Base-by-base conservation (phyloP, 2,888 invertebrate species). In the Tigriopus californicus region DNA sequence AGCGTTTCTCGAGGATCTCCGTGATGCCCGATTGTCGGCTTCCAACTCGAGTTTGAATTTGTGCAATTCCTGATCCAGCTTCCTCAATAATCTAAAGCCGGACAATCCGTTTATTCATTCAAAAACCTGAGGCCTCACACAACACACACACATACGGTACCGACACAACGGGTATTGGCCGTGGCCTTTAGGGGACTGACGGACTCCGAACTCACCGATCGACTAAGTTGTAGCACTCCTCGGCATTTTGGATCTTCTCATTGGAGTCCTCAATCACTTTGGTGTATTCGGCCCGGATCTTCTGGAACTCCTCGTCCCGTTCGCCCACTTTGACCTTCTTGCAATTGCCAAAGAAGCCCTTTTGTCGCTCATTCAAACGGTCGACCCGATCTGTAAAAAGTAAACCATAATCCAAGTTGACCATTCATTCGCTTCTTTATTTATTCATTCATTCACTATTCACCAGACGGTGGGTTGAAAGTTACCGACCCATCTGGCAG, bases 1-100 rank as follows among this genome's bases (percentile, higher is more conserved):
- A 92, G 48, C 92, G 75, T 72, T 91, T 90, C 73, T 97, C 95
- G 63, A 97, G 72, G 54, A 89, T 77, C 73, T 95, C 95, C 1
- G 97, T 97, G 59, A 95, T 92, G 2, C 97, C 97, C 94, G 89
- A 75, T 95, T 91, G 72, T 98, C 98, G 1, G 97, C 97, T 73
- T 98, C 98, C 61, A 98, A 73, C 73, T 98, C 98, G 79, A 94
- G 89, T 74, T 97, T 97, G 72, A 98, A 98, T 71, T 98, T 97
- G 66, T 89, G 85, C 57, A 95, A 73, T 70, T 98, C 98, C 71
- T 78, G 77, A 75, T 85, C 89, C 58, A 98, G 75, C 70, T 88
- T 80, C 62, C 91, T 76, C 67, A 91, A 76, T 74, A 95, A 94
- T 33, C 33, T 33, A 33, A 33, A 33, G n/a, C n/a, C n/a, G n/a